Base-by-base conservation (phyloP, 1,140 invertebrate species). In the Cyphomyrmex costatus region DNA sequence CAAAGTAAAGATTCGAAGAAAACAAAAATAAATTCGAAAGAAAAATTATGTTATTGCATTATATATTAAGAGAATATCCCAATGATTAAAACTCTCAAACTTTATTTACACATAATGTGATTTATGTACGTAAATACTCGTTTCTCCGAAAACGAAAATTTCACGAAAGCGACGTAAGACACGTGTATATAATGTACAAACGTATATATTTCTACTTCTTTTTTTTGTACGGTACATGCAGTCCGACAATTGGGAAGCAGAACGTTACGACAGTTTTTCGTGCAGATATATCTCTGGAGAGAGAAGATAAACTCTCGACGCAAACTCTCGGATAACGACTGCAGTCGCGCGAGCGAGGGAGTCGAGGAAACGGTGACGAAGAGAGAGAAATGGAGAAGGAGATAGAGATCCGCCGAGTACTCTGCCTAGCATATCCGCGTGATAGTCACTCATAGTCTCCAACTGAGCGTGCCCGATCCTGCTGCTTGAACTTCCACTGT, bases 281-380 rank as follows among this genome's bases (percentile, higher is more conserved):
- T 14, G 27, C 53, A 12, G 19, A 36, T 83, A 58, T 82, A 46
- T 74, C 19, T 82, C 79, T 46, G 53, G 19, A 46, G 68, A 24
- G 65, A n/a, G 79, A 30, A 74, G 79, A 83, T 83, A 83, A 83
- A 73, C 79, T 73, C 66, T 58, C 51, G 66, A 60, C 79, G 53
- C 79, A 60, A 83, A 74, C 66, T 83, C 68, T 83, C 68, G 68
- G 68, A 42, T 74, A 83, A 83, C 79, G 68, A 83, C 68, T 83
- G 79, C 14, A 83, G 51, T 82, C 33, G 79, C 79, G 36, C 33
- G 36, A 33, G 66, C 65, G 53, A 73, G 33, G 8, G 21, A 33
- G 68, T 73, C 19, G 51, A 24, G 53, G 42, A 33, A 61, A 83
- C 36, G 68, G 36, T 16, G 66, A 24, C 19, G 49, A 30, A 46